Evolutionary conservation across 2,113 vertebrate genomes (phyloP), one percentile per base, ranked within the genome.

Genomic region (Nematolebias whitei): DNA sequence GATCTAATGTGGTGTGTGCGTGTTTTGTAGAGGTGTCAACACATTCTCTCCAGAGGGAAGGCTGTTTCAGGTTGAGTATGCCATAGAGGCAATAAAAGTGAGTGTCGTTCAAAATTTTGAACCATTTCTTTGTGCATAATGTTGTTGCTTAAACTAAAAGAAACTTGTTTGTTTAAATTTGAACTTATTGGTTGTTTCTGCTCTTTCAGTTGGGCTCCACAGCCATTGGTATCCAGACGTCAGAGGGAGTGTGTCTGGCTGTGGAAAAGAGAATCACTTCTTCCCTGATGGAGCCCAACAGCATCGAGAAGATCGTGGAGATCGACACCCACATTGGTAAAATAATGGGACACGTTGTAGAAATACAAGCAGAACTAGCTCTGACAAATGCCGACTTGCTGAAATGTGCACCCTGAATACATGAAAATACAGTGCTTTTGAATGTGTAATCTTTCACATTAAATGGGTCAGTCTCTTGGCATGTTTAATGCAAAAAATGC

Each of bases 301-400:
- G 98, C 94, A 99, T 99, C 13, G 98, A 99, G 91, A 99, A 99
- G 88, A 99, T 99, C 0, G 98, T 99, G 23, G 98, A 99, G 87
- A 98, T 99, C 0, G 98, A 99, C 85, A 92, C 92, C 71, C 96
- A 99, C 85, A 99, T 99, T 50, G 98, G 98, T 97, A 80, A 35
- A 6, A 35, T 8, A 35, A 5, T 35, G 32, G 5, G 32, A 35
- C 32, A 35, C 32, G 7, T 3, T 90, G 82, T 45, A 19, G 5
- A 15, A 15, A 53, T 13, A 40, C 3, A 44, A 38, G 22, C 16
- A 39, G 12, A 19, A 15, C 15, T 32, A n/a, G 16, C 11, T 32
- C 26, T 29, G 26, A 29, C 26, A 29, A 7, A 29, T 29, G 26
- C 26, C 7, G 26, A 29, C 7, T 29, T 7, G 7, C 26, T 38